A percentile compares a stretch with the other conserved stretches of the same genome.
Evolutionary conservation across 2,113 vertebrate genomes (phyloP).

Genomic region (Gymnarchus niloticus): DNA sequence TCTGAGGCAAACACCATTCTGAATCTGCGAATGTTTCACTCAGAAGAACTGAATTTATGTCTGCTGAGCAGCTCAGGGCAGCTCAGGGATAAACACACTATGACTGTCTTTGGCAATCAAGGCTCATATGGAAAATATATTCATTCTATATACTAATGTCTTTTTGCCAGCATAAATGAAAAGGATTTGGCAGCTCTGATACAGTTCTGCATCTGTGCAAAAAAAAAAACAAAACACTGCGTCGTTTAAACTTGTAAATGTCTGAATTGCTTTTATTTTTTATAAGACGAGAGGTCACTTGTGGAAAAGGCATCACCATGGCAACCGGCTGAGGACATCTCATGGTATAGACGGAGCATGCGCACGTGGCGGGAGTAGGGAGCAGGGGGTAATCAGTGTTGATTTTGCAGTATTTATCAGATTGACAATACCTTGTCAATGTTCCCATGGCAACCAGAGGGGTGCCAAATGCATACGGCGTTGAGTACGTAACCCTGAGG

Average conservation of each 20-base stretch:
- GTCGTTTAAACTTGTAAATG: background rate
- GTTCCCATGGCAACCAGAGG: constrained; percentile 43
- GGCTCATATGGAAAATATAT: constrained; percentile 1
- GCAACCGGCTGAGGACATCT: constrained; percentile 43
- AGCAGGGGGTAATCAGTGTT: constrained; percentile 35
- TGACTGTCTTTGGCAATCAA: too few relatives aligned
- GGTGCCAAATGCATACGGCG: constrained; percentile 14
- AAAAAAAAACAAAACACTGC: background rate
- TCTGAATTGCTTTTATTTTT: background rate
- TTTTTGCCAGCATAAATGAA: background rate
- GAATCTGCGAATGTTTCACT: background rate
- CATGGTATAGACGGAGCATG: constrained; percentile 19
- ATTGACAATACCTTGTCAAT: constrained; percentile 36
- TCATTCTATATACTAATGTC: background rate
- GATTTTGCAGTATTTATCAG: constrained; percentile 42
- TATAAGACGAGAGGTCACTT: constrained; percentile 3
- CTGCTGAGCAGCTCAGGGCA: background rate
- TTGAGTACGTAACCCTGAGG: background rate
- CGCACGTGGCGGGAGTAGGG: background rate
- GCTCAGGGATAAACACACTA: background rate
- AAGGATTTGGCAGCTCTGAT: background rate
- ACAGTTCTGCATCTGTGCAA: background rate
- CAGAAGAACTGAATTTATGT: background rate
- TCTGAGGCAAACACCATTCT: background rate
- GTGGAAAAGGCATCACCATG: constrained; percentile 38